These are phyloP conservation scores for Vimba vimba DNA, from an alignment of 2,113 vertebrate species.

Conservation along the genomic window DNA sequence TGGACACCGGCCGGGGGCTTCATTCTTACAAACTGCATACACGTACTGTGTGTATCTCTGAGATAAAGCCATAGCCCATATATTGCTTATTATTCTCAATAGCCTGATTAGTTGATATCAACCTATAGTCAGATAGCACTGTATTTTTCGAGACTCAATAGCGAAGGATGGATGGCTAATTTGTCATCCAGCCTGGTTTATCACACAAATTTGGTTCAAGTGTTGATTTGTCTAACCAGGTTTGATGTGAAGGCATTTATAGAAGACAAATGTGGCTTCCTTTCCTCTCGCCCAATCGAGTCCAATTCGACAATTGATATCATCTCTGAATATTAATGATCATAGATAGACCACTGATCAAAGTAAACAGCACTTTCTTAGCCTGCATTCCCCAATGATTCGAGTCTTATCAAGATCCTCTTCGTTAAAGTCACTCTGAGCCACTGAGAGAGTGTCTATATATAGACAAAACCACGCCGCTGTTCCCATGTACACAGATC, in stretches of 20 bases:
- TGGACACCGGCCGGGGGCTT: slow-evolving; percentile 64
- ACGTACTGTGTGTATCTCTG: slow-evolving; percentile 62
- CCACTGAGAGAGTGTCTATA: slow-evolving; percentile 59
- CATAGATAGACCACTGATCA: slow-evolving; percentile 3
- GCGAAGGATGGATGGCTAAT: background rate
- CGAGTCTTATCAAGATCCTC: slow-evolving; percentile 56
- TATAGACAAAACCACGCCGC: slow-evolving; percentile 56
- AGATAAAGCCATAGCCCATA: slow-evolving; percentile 58
- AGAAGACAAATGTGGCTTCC: background rate
- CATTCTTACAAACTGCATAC: slow-evolving; percentile 77
- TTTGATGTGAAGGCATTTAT: background rate
- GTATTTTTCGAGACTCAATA: slow-evolving; percentile 51
- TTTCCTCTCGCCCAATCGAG: background rate
- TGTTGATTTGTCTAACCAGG: background rate
- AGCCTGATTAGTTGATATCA: slow-evolving; percentile 74
- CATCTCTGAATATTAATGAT: background rate
- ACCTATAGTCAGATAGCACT: slow-evolving; percentile 75
- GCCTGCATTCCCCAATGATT: slow-evolving; percentile 27
- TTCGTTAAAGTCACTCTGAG: slow-evolving; percentile 62
- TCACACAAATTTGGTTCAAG: background rate
- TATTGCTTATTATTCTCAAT: slow-evolving; percentile 74
- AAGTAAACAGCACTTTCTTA: background rate
- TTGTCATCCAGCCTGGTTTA: background rate
- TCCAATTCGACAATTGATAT: background rate
- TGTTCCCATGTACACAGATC: slow-evolving; percentile 62